These are phyloP conservation scores for Drosophila aff. DNA, from an alignment of 1,140 invertebrate genomes.

Conservation along the genomic window DNA sequence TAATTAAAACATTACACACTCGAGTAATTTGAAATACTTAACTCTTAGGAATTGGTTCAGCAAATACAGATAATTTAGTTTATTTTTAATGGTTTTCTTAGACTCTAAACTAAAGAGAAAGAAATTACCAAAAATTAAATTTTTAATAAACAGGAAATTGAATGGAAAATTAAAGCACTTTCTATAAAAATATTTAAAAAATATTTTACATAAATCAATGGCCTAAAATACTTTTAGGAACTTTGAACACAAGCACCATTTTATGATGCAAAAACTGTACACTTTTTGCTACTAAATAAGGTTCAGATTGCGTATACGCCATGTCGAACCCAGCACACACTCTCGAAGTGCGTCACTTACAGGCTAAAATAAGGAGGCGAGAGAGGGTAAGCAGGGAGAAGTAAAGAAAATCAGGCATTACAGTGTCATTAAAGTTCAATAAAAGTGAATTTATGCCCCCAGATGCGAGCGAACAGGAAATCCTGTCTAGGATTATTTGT, in stretches of 20 bases:
- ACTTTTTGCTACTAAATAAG: slow-evolving; percentile 9
- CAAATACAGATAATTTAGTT: no score
- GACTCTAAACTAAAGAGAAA: no score
- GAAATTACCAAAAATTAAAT: no score
- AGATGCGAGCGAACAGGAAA: slow-evolving; percentile 16
- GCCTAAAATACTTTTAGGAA: no score
- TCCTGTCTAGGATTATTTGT: slow-evolving; percentile 60
- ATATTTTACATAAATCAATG: no score
- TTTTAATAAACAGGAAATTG: no score
- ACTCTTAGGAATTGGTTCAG: no score
- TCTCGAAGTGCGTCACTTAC: slow-evolving; percentile 63
- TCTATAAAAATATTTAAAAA: no score
- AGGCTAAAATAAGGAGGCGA: background rate
- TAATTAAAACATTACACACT: background rate
- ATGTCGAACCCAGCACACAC: slow-evolving; percentile 6
- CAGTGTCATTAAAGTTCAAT: slow-evolving; percentile 30
- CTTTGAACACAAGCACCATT: no score
- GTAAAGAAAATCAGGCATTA: slow-evolving; percentile 37
- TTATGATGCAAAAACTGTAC: no score
- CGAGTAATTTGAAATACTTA: background rate
- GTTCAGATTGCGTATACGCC: slow-evolving; percentile 6
- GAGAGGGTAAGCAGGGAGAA: background rate
- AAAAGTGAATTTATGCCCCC: slow-evolving; percentile 68
- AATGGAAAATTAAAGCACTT: no score
- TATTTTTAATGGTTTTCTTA: no score